phyloP scores from a whole-genome alignment of 2,888 invertebrate species.

The Plagodis pulveraria region DNA sequence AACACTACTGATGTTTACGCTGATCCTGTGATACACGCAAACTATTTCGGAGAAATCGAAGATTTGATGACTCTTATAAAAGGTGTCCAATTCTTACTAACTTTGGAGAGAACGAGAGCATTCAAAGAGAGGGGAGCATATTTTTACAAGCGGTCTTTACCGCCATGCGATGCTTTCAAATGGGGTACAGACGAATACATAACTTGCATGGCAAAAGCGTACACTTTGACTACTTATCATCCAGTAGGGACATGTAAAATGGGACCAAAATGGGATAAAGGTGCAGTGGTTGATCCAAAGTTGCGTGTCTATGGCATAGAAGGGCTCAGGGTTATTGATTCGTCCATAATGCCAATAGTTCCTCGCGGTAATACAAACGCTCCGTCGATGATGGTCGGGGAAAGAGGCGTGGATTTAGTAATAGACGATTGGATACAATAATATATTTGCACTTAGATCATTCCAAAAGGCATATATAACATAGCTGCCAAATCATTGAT shows the following conservation, averaged over 20 bases:
- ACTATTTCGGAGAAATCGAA: constrained; percentile 84
- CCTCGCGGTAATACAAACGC: constrained; percentile 93
- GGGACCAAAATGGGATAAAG: constrained; percentile 82
- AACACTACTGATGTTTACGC: constrained; percentile 88
- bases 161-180: constrained; percentile 82
- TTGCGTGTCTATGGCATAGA: constrained; percentile 86
- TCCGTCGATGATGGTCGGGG: constrained; percentile 92
- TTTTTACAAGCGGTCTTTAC: constrained; percentile 79
- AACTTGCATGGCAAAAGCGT: constrained; percentile 85
- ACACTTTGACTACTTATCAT: constrained; percentile 81
- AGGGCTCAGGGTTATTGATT: constrained; percentile 88
- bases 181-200: constrained; percentile 88
- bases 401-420: constrained; percentile 65
- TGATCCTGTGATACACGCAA: constrained; percentile 88
- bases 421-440: constrained; percentile 53
- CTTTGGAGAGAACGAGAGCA: constrained; percentile 82
- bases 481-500: too few relatives aligned
- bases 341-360: constrained; percentile 92
- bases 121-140: constrained; percentile 83
- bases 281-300: constrained; percentile 88
- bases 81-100: constrained; percentile 84
- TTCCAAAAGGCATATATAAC: too few relatives aligned
- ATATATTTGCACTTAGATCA: neutral
- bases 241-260: constrained; percentile 71
- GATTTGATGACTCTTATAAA: constrained; percentile 86